These are phyloP conservation scores for Oceanodroma leucorhoa DNA, from an alignment of 2,797 vertebrate species.

Conservation along the genomic window DNA sequence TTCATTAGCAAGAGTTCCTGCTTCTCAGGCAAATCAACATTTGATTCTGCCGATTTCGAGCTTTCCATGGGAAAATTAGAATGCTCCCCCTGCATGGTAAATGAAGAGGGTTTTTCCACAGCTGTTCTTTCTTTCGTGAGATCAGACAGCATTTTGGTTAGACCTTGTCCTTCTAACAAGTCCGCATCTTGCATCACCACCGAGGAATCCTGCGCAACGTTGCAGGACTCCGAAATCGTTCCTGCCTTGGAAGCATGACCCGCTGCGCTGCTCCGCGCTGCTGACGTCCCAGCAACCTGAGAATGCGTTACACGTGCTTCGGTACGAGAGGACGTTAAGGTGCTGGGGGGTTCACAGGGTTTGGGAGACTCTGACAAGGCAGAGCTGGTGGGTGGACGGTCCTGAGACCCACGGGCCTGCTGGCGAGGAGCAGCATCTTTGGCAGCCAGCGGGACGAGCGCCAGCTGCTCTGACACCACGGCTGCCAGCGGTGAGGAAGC, in stretches of 20 bases:
- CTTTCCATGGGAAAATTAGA: conserved; percentile 69
- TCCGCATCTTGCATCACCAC: conserved; percentile 50
- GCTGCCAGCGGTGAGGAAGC: neutral
- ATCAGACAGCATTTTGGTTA: conserved; percentile 75
- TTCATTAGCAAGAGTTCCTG: conserved; percentile 73
- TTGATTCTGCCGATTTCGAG: conserved; percentile 64
- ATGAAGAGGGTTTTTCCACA: conserved; percentile 58
- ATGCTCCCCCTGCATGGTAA: conserved; percentile 50
- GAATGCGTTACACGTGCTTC: conserved; percentile 52
- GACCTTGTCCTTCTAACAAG: conserved; percentile 73
- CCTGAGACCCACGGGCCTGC: conserved; percentile 44
- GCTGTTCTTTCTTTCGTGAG: conserved; percentile 70
- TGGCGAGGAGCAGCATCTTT: conserved; percentile 45
- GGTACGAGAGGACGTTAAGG: conserved; percentile 3
- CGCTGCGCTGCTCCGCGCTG: conserved; percentile 20
- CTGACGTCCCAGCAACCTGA: conserved; percentile 56
- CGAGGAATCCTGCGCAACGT: conserved; percentile 10
- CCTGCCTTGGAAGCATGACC: conserved; percentile 55
- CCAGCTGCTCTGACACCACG: conserved; percentile 46
- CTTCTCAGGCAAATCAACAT: conserved; percentile 68
- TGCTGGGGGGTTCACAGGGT: neutral
- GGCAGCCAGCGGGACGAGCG: neutral
- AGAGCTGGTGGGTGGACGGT: neutral
- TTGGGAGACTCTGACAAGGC: conserved; percentile 41
- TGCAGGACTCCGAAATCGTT: conserved; percentile 53